These are phyloP conservation scores for Sclerurus mexicanus DNA, from an alignment of 2,113 vertebrate species.

Conservation along the genomic window DNA sequence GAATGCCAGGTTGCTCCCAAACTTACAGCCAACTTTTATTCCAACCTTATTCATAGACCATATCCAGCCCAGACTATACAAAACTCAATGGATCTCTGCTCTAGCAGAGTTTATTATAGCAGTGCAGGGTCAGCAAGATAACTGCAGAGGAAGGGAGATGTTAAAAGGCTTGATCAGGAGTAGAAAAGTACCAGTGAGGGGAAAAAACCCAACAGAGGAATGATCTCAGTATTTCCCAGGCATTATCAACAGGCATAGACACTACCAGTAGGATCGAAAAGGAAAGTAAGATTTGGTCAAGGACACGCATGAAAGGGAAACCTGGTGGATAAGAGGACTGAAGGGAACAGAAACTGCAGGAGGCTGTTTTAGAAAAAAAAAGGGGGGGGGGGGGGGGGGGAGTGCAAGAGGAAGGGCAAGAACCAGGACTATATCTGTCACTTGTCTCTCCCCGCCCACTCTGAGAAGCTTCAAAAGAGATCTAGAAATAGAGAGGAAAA, in stretches of 20 bases:
- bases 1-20: neutral
- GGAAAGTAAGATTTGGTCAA: conserved; percentile 5
- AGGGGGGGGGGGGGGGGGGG: neutral
- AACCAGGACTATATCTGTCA: conserved; percentile 45
- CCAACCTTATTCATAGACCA: neutral
- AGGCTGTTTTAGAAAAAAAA: neutral
- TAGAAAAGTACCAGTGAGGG: neutral
- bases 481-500: conserved; percentile 57
- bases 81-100: neutral
- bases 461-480: conserved; percentile 52
- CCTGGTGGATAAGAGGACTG: neutral
- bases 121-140: neutral
- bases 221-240: conserved; percentile 46
- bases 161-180: neutral
- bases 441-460: neutral
- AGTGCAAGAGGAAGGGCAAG: conserved; percentile 1
- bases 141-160: neutral
- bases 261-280: neutral
- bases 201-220: neutral
- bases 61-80: neutral
- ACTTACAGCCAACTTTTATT: neutral
- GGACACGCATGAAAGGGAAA: neutral
- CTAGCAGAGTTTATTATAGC: neutral
- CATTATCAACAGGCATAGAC: conserved; percentile 13
- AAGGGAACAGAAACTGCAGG: neutral